These are phyloP conservation scores for Distichodus sexfasciatus DNA, from an alignment of 2,797 vertebrate species.

Conservation along the genomic window DNA sequence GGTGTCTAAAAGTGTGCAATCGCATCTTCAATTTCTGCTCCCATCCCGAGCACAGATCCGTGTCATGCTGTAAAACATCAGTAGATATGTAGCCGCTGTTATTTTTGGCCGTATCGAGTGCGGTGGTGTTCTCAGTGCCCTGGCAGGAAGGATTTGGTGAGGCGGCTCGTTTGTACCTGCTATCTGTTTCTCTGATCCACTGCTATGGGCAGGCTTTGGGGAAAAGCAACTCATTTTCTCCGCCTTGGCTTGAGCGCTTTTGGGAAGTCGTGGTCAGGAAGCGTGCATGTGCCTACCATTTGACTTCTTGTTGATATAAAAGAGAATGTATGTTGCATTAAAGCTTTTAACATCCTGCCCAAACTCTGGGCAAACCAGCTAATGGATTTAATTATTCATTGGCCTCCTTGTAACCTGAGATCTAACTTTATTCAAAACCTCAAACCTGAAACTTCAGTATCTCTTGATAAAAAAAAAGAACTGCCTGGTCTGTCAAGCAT, in stretches of 20 bases:
- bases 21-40: background rate
- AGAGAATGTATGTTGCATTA: background rate
- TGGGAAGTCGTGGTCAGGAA: slow-evolving; percentile 29
- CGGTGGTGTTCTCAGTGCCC: background rate
- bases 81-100: background rate
- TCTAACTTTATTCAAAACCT: background rate
- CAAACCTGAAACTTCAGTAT: too few species aligned
- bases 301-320: background rate
- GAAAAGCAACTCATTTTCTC: slow-evolving; percentile 22
- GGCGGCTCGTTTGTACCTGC: background rate
- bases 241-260: background rate
- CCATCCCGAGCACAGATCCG: background rate
- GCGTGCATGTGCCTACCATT: background rate
- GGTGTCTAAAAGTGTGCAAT: too few species aligned
- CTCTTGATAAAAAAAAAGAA: too few species aligned
- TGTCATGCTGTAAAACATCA: background rate
- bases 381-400: background rate
- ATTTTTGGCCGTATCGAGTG: background rate
- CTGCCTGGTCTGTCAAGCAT: too few species aligned
- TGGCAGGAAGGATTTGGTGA: background rate
- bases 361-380: background rate
- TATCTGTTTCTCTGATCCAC: slow-evolving; percentile 9
- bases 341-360: background rate
- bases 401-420: background rate
- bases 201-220: background rate